These are phyloP conservation scores for Drosophila mulleri DNA, from an alignment of 2,888 invertebrate genomes.

Conservation along the genomic window DNA sequence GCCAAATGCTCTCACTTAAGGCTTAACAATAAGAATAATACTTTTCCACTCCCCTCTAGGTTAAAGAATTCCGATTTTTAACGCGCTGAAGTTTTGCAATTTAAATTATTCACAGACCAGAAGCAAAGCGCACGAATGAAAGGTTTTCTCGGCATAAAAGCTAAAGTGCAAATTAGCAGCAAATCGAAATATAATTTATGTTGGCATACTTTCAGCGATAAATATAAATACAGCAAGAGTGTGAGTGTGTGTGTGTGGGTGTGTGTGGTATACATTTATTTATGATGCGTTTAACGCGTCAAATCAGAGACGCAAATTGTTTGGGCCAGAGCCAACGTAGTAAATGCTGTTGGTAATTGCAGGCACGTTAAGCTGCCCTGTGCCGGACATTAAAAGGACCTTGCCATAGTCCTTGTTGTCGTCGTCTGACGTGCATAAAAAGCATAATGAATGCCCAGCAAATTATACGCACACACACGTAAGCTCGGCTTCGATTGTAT, in stretches of 20 bases:
- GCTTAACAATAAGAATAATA: not conserved
- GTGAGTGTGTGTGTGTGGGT: not conserved
- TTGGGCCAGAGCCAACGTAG: slow-evolving; percentile 10
- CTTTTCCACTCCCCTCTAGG: not conserved
- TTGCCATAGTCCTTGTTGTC: slow-evolving; percentile 14
- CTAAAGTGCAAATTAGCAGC: slow-evolving; percentile 23
- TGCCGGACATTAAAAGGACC: slow-evolving; percentile 37
- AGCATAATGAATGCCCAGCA: slow-evolving; percentile 49
- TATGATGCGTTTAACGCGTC: slow-evolving; percentile 3
- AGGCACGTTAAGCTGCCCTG: slow-evolving; percentile 37
- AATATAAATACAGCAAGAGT: not conserved
- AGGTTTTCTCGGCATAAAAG: slow-evolving; percentile 12
- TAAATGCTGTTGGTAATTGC: slow-evolving; percentile 43
- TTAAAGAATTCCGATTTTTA: not conserved
- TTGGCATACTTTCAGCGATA: slow-evolving; percentile 2
- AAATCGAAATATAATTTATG: slow-evolving; percentile 37
- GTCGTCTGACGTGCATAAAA: slow-evolving; percentile 46
- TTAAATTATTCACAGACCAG: slow-evolving; percentile 26
- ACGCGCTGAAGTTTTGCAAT: slow-evolving; percentile 16
- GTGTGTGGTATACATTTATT: not conserved
- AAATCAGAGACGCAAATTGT: slow-evolving; percentile 23
- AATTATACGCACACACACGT: slow-evolving; percentile 29
- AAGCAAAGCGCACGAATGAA: slow-evolving; percentile 5
- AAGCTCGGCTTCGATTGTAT: slow-evolving; percentile 51
- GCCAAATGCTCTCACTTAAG: not conserved